Percentiles rank a stretch among this genome's conserved stretches.
Conservation (phyloP, 2,797 vertebrate genomes). For the Cryptoblepharus egeriae region DNA sequence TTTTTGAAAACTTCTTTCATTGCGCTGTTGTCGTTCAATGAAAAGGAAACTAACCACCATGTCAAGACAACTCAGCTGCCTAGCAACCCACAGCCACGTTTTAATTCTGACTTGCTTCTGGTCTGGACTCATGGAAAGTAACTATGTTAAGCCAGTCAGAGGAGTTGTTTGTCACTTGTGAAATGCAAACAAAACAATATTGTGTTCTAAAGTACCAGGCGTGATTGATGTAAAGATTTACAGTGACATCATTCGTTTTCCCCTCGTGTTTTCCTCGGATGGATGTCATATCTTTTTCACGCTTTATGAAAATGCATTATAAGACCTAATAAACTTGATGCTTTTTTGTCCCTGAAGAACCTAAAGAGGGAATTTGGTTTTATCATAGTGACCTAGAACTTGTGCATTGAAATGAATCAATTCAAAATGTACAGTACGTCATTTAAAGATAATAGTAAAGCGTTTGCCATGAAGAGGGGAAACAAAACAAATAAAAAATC, state of each 20-base stretch:
- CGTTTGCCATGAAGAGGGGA: constrained; percentile 77
- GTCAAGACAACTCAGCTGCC: constrained; percentile 99
- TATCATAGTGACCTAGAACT: constrained; percentile 77
- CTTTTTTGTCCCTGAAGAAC: constrained; percentile 87
- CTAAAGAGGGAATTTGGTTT: constrained; percentile 69
- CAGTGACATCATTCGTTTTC: constrained; percentile 97
- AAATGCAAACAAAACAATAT: constrained; percentile 99
- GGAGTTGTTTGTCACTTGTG: constrained; percentile 98
- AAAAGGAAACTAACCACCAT: constrained; percentile 99
- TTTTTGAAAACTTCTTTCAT: constrained; percentile 99
- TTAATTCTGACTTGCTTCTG: constrained; percentile 98
- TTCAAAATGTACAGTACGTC: constrained; percentile 89
- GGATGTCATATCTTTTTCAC: constrained; percentile 99
- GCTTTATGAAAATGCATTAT: constrained; percentile 92
- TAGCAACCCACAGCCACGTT: constrained; percentile 97
- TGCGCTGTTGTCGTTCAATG: constrained; percentile 98
- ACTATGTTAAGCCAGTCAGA: constrained; percentile 97
- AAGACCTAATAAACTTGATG: constrained; percentile 84
- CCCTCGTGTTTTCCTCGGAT: constrained; percentile 92
- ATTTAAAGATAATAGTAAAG: constrained; percentile 86
- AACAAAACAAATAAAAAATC: constrained; percentile 74
- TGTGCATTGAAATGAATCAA: constrained; percentile 89
- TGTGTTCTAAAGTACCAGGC: constrained; percentile 91
- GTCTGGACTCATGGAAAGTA: constrained; percentile 99
- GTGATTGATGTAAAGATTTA: constrained; percentile 95